Conservation (phyloP, 2,113 vertebrate genomes). For the Rhinichthys klamathensis region DNA sequence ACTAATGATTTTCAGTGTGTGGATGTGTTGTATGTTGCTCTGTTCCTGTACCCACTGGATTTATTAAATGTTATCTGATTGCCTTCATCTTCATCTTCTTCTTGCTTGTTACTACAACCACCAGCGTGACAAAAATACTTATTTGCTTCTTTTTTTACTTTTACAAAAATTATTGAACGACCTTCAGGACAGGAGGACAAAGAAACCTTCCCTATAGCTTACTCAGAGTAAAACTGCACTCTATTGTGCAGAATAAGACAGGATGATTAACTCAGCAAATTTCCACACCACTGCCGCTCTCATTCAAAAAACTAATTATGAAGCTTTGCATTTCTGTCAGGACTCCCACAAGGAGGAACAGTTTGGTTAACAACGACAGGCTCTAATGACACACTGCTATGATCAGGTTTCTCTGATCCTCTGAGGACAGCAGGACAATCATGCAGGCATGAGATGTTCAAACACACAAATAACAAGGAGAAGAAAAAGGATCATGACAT, state of each 20-base stretch:
- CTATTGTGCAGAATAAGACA: slow-evolving; percentile 5
- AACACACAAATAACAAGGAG: slow-evolving; percentile 19
- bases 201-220: slow-evolving; percentile 6
- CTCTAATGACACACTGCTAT: slow-evolving; percentile 44
- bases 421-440: neutral
- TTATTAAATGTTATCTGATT: too few species aligned
- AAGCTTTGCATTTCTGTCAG: slow-evolving; percentile 61
- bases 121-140: neutral
- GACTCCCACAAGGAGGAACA: slow-evolving; percentile 56
- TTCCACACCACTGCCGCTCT: slow-evolving; percentile 62
- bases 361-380: slow-evolving; percentile 48
- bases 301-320: slow-evolving; percentile 69
- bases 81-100: too few species aligned
- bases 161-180: neutral
- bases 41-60: too few species aligned
- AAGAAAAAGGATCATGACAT: slow-evolving; percentile 11
- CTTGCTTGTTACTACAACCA: too few species aligned
- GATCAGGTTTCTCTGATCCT: slow-evolving; percentile 17
- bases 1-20: too few species aligned
- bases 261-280: slow-evolving; percentile 60
- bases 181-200: slow-evolving; percentile 10
- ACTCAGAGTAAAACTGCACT: neutral
- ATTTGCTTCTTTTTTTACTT: neutral
- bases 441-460: neutral
- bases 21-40: too few species aligned